Evolutionary conservation across 2,113 vertebrate genomes (phyloP).

Genomic region (Callipepla californica): DNA sequence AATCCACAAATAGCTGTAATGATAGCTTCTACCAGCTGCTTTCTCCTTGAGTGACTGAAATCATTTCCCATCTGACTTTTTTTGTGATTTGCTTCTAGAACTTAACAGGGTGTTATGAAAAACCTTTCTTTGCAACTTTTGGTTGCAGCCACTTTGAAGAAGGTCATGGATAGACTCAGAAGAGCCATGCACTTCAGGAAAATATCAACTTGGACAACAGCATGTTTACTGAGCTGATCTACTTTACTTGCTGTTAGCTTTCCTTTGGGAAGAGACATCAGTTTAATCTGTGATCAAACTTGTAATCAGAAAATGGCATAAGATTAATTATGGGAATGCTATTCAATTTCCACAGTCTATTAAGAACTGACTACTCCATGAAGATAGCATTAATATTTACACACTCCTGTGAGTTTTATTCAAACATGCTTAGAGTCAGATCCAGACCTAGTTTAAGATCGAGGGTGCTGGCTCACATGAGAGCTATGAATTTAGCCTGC

Average conservation of each 20-base stretch:
- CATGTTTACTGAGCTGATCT: background rate
- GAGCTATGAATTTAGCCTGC: background rate
- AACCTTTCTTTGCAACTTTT: background rate
- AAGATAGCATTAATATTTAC: slow-evolving; percentile 69
- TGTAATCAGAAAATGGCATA: slow-evolving; percentile 75
- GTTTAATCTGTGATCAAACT: slow-evolving; percentile 68
- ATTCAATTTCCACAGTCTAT: slow-evolving; percentile 75
- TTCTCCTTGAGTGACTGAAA: background rate
- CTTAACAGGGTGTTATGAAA: background rate
- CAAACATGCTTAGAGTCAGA: background rate
- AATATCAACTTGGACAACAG: background rate
- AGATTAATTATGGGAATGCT: slow-evolving; percentile 77
- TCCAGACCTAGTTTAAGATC: background rate
- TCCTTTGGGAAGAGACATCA: slow-evolving; percentile 40
- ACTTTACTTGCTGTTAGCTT: slow-evolving; percentile 21
- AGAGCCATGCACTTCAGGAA: background rate
- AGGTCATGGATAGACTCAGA: background rate
- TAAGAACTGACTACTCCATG: slow-evolving; percentile 67
- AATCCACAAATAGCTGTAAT: background rate
- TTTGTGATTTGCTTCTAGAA: background rate
- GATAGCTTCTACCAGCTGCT: background rate
- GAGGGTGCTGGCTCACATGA: background rate
- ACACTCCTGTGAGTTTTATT: slow-evolving; percentile 17
- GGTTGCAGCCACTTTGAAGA: background rate
- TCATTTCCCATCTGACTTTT: background rate